Evolutionary conservation across 2,888 invertebrate species (phyloP).

Genomic region (Rotaria sp.): DNA sequence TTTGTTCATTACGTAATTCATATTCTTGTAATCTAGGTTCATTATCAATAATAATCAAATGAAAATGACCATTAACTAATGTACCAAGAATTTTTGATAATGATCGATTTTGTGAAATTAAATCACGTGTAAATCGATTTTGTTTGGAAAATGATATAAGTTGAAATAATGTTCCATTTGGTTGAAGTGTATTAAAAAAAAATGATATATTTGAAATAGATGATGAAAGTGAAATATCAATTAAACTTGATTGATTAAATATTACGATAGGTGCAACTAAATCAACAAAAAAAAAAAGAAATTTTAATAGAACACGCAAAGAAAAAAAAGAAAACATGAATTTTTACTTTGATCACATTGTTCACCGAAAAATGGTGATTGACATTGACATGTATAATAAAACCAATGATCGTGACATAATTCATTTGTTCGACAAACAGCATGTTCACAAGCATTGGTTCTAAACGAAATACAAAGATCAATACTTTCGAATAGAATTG

Average conservation of each 20-base stretch:
- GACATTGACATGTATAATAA: constrained; percentile 4
- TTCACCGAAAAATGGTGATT: background rate
- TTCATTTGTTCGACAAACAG: background rate
- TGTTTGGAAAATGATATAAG: background rate
- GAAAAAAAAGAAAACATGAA: background rate
- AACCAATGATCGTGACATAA: constrained; percentile 28
- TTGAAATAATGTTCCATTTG: background rate
- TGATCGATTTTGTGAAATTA: background rate
- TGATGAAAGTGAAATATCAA: background rate
- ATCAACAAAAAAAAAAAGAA: background rate
- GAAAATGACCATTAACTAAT: constrained; percentile 9
- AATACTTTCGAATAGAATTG: background rate
- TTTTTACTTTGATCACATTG: background rate
- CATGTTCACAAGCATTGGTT: background rate
- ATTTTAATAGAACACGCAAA: background rate
- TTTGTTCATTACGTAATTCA: background rate
- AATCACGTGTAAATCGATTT: background rate
- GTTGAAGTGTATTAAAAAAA: background rate
- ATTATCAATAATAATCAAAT: background rate
- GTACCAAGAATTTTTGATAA: background rate
- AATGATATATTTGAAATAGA: background rate
- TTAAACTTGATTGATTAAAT: background rate
- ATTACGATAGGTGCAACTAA: background rate
- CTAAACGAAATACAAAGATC: background rate
- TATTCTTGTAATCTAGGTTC: background rate